Percentiles rank a stretch among this genome's conserved stretches.
These are phyloP conservation scores for Agonum fuliginosum DNA, from an alignment of 2,888 invertebrate genomes.

Conservation along the genomic window DNA sequence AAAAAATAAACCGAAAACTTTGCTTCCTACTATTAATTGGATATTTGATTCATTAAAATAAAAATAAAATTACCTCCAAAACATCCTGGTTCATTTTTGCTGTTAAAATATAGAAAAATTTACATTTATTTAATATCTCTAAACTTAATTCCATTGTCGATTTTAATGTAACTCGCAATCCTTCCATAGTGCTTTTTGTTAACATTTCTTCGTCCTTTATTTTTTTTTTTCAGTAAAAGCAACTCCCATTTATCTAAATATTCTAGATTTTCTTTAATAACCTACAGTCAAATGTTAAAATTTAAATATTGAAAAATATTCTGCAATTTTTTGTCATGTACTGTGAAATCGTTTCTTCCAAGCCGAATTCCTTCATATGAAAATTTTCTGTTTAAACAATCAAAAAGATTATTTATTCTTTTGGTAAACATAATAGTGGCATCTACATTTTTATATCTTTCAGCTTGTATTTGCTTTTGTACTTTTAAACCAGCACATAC, in stretches of 20 bases:
- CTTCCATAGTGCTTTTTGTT: constrained; percentile 61
- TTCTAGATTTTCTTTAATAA: constrained; percentile 34
- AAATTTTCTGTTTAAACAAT: too few species aligned
- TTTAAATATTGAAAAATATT: too few species aligned
- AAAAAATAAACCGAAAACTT: too few species aligned
- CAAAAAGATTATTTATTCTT: constrained; percentile 35
- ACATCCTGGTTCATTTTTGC: constrained; percentile 20
- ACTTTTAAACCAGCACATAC: constrained; percentile 45
- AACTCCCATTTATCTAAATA: constrained; percentile 62
- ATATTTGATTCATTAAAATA: too few species aligned
- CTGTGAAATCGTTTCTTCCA: too few species aligned
- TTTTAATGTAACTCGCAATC: not conserved
- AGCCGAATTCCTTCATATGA: too few species aligned
- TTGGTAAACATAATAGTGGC: constrained; percentile 31
- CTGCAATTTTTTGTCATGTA: too few species aligned
- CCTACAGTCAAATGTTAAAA: too few species aligned
- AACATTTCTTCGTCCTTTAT: constrained; percentile 59
- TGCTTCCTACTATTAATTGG: too few species aligned
- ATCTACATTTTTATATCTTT: constrained; percentile 2
- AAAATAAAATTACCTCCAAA: constrained; percentile 27
- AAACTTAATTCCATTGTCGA: constrained; percentile 2
- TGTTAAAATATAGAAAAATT: not conserved
- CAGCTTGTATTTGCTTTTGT: constrained; percentile 14
- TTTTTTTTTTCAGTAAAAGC: constrained; percentile 44
- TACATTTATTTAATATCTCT: not conserved